Evolutionary conservation across 2,113 vertebrate genomes (phyloP).

Genomic region (Oncorhynchus keta): DNA sequence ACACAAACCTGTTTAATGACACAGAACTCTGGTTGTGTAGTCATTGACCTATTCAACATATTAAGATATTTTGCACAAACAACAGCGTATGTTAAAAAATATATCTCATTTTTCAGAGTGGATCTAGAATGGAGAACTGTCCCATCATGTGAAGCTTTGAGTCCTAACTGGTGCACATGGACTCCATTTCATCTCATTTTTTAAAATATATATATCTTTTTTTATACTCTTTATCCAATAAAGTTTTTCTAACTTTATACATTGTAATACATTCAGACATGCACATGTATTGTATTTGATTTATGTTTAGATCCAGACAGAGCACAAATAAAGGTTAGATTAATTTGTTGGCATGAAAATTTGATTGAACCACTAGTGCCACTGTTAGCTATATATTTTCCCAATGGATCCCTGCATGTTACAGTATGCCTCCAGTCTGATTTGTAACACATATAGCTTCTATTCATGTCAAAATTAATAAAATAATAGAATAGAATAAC

Average conservation of each 20-base stretch:
- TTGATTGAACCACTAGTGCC: not conserved
- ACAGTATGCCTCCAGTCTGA: not conserved
- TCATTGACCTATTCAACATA: not conserved
- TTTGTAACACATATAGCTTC: not conserved
- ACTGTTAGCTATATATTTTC: not conserved
- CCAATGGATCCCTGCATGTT: not conserved
- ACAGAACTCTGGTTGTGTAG: not conserved
- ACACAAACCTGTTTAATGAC: not conserved
- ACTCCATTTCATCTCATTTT: not conserved
- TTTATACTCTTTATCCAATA: not conserved
- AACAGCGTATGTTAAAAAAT: not conserved
- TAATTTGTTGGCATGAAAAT: not conserved
- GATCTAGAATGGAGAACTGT: conserved; percentile 56
- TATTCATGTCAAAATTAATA: not conserved
- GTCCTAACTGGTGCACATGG: not conserved
- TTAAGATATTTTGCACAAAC: not conserved
- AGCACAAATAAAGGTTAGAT: not conserved
- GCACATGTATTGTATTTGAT: not conserved
- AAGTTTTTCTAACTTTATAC: not conserved
- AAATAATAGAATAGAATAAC: not conserved
- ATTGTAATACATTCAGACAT: not conserved
- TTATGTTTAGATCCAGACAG: not conserved
- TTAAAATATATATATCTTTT: conserved; percentile 1
- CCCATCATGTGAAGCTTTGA: conserved; percentile 62
- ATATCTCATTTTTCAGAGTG: conserved; percentile 41